phyloP scores from a whole-genome alignment of 2,888 invertebrate genomes.

The Aricia artaxerxes region DNA sequence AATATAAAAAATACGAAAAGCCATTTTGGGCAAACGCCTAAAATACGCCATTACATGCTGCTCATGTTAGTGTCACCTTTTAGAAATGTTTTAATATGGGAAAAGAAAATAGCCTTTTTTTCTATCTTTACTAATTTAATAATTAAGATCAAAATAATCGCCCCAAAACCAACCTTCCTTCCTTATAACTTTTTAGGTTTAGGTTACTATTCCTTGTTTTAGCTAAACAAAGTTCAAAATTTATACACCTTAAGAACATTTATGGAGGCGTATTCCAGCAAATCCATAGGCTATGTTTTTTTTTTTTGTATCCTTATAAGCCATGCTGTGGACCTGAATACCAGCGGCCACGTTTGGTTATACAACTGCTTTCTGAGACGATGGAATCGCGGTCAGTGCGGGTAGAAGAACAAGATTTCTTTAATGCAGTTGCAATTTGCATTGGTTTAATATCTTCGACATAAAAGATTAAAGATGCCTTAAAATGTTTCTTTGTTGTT shows the following conservation, averaged over 20 bases:
- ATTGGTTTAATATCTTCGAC: background rate
- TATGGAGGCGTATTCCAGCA: background rate
- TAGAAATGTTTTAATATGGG: too few species aligned
- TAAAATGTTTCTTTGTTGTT: background rate
- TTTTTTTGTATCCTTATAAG: conserved; percentile 17
- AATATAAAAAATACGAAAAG: background rate
- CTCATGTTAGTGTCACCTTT: too few species aligned
- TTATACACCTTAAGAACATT: background rate
- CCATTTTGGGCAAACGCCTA: background rate
- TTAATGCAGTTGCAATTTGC: background rate
- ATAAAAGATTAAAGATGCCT: background rate
- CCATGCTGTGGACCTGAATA: conserved; percentile 18
- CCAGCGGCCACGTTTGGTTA: conserved; percentile 24
- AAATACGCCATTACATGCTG: too few species aligned
- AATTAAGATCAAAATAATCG: too few species aligned
- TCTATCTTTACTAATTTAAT: too few species aligned
- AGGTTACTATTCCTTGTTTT: too few species aligned
- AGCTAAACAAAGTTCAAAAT: background rate
- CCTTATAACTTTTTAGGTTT: too few species aligned
- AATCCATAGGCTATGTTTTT: background rate
- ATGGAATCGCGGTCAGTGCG: conserved; percentile 15
- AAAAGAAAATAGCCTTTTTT: too few species aligned
- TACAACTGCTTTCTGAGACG: conserved; percentile 18
- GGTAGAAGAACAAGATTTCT: conserved; percentile 15
- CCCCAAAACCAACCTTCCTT: too few species aligned